Evolutionary conservation across 2,797 vertebrate genomes (phyloP).

Genomic region (Staurois parvus): DNA sequence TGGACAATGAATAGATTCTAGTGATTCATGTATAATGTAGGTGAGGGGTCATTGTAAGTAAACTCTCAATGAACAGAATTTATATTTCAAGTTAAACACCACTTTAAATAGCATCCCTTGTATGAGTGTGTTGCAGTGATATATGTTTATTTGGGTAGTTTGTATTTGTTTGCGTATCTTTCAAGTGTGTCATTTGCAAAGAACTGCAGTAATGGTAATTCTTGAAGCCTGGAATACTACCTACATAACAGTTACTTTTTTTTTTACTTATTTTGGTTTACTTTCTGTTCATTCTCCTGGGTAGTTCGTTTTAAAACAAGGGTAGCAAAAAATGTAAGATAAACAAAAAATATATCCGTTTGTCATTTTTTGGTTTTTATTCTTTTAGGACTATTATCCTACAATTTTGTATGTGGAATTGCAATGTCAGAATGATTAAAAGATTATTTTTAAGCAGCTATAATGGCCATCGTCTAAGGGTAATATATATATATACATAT

Average conservation of each 20-base stretch:
- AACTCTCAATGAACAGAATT: slow-evolving; percentile 29
- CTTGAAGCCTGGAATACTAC: background rate
- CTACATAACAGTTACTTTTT: background rate
- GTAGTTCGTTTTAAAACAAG: background rate
- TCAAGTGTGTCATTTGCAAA: background rate
- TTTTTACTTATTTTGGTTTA: background rate
- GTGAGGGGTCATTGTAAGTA: slow-evolving; percentile 77
- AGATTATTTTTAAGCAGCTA: no score
- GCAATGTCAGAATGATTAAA: no score
- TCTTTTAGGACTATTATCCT: background rate
- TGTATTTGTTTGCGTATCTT: background rate
- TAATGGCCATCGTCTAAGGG: no score
- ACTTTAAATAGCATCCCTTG: slow-evolving; percentile 22
- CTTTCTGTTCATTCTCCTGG: background rate
- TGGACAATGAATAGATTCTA: slow-evolving; percentile 73
- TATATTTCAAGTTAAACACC: background rate
- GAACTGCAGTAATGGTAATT: background rate
- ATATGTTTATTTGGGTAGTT: slow-evolving; percentile 12
- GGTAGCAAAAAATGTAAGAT: background rate
- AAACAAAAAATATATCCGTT: background rate
- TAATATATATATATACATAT: no score
- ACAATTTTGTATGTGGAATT: no score
- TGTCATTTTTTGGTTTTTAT: background rate
- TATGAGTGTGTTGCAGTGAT: background rate
- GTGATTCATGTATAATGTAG: slow-evolving; percentile 77